Evolutionary conservation across 1,140 invertebrate genomes (phyloP).

Genomic region (Schlechtendalia chinensis): DNA sequence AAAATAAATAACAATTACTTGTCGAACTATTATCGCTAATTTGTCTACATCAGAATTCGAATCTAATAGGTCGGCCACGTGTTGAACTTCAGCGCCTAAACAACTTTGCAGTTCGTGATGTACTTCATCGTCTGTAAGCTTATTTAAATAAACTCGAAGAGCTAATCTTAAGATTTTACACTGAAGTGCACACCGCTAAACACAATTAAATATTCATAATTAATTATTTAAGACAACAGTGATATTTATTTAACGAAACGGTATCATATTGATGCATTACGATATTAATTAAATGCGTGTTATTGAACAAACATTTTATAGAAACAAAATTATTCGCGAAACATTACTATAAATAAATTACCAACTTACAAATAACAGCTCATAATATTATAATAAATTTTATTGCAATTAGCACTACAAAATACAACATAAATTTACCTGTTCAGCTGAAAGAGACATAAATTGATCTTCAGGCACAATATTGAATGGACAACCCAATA

Average conservation of each 20-base stretch:
- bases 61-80: slow-evolving; percentile 53
- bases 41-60: slow-evolving; percentile 50
- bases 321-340: too few relatives aligned
- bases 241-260: too few relatives aligned
- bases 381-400: too few relatives aligned
- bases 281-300: too few relatives aligned
- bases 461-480: slow-evolving; percentile 52
- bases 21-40: slow-evolving; percentile 52
- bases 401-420: too few relatives aligned
- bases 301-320: too few relatives aligned
- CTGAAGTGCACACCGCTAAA: slow-evolving; percentile 53
- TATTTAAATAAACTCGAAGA: slow-evolving; percentile 52
- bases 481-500: slow-evolving; percentile 49
- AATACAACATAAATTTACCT: slow-evolving; percentile 34
- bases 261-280: too few relatives aligned
- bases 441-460: slow-evolving; percentile 49
- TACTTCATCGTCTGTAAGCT: slow-evolving; percentile 52
- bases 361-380: too few relatives aligned
- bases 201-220: slow-evolving; percentile 31
- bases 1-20: slow-evolving; percentile 51
- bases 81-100: slow-evolving; percentile 51
- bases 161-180: slow-evolving; percentile 52
- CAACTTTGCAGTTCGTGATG: slow-evolving; percentile 53
- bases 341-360: too few relatives aligned
- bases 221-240: not conserved